These are phyloP conservation scores for Astyanax mexicanus DNA, from an alignment of 2,797 vertebrate genomes.

Conservation along the genomic window DNA sequence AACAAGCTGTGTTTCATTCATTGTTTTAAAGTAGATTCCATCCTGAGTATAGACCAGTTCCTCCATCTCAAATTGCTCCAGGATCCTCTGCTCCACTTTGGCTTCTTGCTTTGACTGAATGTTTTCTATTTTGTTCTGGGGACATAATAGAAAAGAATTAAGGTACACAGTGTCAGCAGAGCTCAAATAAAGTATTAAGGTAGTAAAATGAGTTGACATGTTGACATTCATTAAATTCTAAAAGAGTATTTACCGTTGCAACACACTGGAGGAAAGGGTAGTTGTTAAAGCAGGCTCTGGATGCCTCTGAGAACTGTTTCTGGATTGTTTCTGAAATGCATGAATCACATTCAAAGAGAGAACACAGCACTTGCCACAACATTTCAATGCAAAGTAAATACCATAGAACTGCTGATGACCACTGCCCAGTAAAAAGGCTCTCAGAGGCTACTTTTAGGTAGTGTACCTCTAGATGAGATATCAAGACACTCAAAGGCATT, in stretches of 20 bases:
- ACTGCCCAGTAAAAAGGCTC: too few species aligned
- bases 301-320: slow-evolving; percentile 36
- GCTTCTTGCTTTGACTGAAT: slow-evolving; percentile 64
- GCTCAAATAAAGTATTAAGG: neutral
- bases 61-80: slow-evolving; percentile 80
- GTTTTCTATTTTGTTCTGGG: slow-evolving; percentile 73
- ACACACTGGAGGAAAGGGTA: slow-evolving; percentile 50
- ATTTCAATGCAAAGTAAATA: too few species aligned
- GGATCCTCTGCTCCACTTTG: slow-evolving; percentile 64
- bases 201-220: neutral
- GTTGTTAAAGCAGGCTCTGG: slow-evolving; percentile 35
- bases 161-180: neutral
- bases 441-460: too few species aligned
- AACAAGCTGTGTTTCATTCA: slow-evolving; percentile 48
- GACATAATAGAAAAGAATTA: neutral
- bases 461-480: too few species aligned
- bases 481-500: too few species aligned
- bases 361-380: neutral
- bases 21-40: slow-evolving; percentile 57
- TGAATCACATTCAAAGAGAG: neutral
- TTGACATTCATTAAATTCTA: neutral
- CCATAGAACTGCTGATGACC: too few species aligned
- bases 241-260: slow-evolving; percentile 51
- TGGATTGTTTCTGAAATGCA: slow-evolving; percentile 48
- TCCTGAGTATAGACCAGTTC: slow-evolving; percentile 80